phyloP scores from a whole-genome alignment of 2,797 vertebrate species.

The Corythornis leucogaster region DNA sequence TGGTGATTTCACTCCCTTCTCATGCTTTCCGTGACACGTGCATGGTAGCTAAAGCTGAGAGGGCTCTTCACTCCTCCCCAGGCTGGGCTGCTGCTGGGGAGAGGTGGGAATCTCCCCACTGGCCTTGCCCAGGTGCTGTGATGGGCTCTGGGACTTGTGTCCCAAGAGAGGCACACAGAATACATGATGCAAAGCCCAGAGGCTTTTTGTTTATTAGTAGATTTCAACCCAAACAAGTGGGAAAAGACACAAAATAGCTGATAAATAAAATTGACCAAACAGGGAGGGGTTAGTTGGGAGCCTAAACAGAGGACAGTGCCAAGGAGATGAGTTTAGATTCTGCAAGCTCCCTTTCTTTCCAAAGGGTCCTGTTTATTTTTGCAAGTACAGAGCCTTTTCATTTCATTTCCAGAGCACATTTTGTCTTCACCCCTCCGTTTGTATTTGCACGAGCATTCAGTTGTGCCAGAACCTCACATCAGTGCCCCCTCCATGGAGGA shows the following conservation, averaged over 20 bases:
- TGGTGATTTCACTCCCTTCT: slow-evolving; percentile 18
- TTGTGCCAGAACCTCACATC: neutral
- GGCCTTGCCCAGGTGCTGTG: neutral
- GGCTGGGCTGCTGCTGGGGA: neutral
- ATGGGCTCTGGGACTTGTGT: slow-evolving; percentile 2
- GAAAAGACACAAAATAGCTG: neutral
- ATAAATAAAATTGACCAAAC: neutral
- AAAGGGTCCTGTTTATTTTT: neutral
- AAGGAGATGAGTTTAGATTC: neutral
- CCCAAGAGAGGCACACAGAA: neutral
- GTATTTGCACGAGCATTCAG: neutral
- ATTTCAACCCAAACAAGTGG: neutral
- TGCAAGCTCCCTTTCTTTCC: neutral
- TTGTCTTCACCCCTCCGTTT: neutral
- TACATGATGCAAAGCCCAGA: neutral
- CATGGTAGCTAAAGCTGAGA: slow-evolving; percentile 7
- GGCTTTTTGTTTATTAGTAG: neutral
- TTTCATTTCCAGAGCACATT: neutral
- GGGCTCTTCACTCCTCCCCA: neutral
- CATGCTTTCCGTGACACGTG: slow-evolving; percentile 15
- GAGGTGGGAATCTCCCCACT: neutral
- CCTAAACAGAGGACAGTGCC: neutral
- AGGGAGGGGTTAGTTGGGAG: neutral
- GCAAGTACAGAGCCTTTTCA: neutral
- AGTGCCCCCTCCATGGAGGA: neutral